Percentiles rank a stretch among this genome's conserved stretches.
Conservation (phyloP, 2,113 vertebrate species). For the Garra rufa region DNA sequence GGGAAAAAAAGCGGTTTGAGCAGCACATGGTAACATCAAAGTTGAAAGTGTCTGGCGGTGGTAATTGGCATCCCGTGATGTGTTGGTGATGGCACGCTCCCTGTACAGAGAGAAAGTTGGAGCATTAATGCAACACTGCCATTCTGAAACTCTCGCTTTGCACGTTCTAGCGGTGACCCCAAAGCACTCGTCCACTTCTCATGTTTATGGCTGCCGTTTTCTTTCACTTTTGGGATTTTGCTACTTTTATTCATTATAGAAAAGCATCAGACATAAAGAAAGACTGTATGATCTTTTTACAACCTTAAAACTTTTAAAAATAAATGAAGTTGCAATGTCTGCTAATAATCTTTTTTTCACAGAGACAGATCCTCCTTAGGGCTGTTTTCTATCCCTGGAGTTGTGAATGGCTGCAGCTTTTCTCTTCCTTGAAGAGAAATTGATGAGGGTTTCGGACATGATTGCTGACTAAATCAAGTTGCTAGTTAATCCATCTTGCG, state of each 20-base stretch:
- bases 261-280: neutral
- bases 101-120: neutral
- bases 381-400: neutral
- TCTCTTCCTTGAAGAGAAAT: constrained; percentile 1
- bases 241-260: neutral
- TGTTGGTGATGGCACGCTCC: neutral
- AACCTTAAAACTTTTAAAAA: neutral
- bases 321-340: neutral
- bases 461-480: constrained; percentile 71
- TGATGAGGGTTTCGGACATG: constrained; percentile 8
- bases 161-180: neutral
- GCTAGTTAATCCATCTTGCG: constrained; percentile 75
- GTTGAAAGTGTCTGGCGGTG: constrained; percentile 19
- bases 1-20: neutral
- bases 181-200: neutral
- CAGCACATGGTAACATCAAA: constrained; percentile 1
- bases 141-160: neutral
- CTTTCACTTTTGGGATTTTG: constrained; percentile 8
- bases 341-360: neutral
- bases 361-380: neutral
- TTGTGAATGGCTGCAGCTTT: neutral
- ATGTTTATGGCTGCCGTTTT: neutral
- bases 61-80: constrained; percentile 31
- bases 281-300: neutral
- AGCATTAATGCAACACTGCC: neutral